Evolutionary conservation across 2,888 invertebrate genomes (phyloP).

Genomic region (Drosophila prolongata): DNA sequence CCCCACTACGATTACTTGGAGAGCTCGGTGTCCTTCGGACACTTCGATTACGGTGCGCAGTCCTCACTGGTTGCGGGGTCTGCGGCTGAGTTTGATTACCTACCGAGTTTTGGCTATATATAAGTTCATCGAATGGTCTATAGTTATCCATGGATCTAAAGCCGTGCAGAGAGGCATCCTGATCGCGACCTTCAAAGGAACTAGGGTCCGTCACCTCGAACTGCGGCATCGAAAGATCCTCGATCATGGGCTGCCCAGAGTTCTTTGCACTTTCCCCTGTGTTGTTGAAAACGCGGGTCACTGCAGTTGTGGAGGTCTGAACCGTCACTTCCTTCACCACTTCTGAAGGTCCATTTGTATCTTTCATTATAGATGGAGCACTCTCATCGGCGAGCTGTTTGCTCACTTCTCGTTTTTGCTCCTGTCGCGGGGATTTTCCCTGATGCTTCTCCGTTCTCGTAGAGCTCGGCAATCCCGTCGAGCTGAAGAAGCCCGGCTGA

Average conservation of each 20-base stretch:
- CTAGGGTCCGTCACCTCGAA: background rate
- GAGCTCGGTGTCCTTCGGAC: background rate
- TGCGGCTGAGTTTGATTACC: conserved; percentile 12
- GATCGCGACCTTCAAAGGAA: background rate
- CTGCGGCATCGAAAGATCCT: conserved; percentile 2
- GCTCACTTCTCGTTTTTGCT: background rate
- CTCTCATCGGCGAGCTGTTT: background rate
- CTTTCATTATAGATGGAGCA: background rate
- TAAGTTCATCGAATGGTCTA: conserved; percentile 47
- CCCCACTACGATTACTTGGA: background rate
- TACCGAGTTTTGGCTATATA: conserved; percentile 6
- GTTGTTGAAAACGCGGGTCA: conserved; percentile 1
- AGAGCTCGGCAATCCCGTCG: conserved; percentile 1
- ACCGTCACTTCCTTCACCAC: conserved; percentile 14
- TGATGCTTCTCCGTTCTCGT: conserved; percentile 1
- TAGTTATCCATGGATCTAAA: conserved; percentile 59
- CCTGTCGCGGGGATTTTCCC: background rate
- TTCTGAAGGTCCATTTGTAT: background rate
- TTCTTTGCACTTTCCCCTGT: background rate
- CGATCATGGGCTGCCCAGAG: background rate
- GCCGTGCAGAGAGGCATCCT: conserved; percentile 35
- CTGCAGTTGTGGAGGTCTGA: conserved; percentile 21
- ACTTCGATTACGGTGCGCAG: background rate
- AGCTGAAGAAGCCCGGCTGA: background rate
- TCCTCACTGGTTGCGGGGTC: background rate